Conservation (phyloP, 2,888 invertebrate genomes). For the Lingula anatina region DNA sequence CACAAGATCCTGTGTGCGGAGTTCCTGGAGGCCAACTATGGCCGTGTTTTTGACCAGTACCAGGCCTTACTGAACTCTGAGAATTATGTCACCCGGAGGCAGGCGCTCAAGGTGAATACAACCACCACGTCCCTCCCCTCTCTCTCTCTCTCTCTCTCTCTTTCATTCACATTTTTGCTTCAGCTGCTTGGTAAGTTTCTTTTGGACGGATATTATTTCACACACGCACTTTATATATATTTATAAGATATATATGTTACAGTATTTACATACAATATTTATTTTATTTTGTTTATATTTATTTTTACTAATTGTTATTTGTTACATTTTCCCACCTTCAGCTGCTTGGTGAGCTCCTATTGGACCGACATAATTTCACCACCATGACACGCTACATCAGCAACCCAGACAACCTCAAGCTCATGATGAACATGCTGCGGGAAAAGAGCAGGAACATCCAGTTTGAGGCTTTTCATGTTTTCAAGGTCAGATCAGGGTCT, state of each 20-base stretch:
- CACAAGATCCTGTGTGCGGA: slow-evolving; percentile 83
- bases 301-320: no score
- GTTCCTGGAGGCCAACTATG: slow-evolving; percentile 98
- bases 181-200: no score
- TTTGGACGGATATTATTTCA: no score
- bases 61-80: slow-evolving; percentile 96
- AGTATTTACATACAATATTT: no score
- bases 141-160: no score
- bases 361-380: slow-evolving; percentile 99
- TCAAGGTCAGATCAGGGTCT: no score
- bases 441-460: slow-evolving; percentile 99
- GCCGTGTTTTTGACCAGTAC: slow-evolving; percentile 95
- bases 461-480: slow-evolving; percentile 99
- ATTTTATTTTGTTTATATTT: no score
- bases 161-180: no score
- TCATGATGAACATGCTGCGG: slow-evolving; percentile 99
- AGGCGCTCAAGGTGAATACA: slow-evolving; percentile 77
- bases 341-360: slow-evolving; percentile 89
- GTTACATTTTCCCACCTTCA: slow-evolving; percentile 21
- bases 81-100: slow-evolving; percentile 98
- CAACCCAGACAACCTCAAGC: slow-evolving; percentile 97
- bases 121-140: no score
- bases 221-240: no score
- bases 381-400: slow-evolving; percentile 89
- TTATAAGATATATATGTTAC: no score